phyloP scores from a whole-genome alignment of 2,888 invertebrate species.

The Autographa gamma region DNA sequence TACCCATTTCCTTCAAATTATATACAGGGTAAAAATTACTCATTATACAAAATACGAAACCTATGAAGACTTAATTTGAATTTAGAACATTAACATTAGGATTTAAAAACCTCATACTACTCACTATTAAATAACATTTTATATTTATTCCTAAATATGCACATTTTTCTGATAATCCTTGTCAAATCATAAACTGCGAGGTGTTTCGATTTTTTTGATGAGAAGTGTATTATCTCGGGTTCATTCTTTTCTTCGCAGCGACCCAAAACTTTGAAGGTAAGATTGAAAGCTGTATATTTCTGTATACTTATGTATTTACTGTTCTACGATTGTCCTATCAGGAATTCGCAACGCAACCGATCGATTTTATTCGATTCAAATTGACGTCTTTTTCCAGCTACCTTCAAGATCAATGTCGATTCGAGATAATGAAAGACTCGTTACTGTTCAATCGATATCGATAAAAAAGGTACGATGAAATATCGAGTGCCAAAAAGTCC shows the following conservation, averaged over 20 bases:
- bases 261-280: constrained; percentile 1
- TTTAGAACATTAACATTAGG: too few species aligned
- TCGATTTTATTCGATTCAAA: background rate
- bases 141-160: too few species aligned
- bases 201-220: too few species aligned
- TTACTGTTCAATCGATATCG: background rate
- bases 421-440: background rate
- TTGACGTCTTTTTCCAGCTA: background rate
- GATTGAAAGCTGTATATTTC: background rate
- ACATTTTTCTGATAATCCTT: too few species aligned
- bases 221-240: background rate
- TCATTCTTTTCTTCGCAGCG: background rate
- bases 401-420: background rate
- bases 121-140: too few species aligned
- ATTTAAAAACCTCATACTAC: too few species aligned
- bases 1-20: too few species aligned
- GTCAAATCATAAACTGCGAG: too few species aligned
- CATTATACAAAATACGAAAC: too few species aligned
- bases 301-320: background rate
- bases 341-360: background rate
- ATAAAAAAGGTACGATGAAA: background rate
- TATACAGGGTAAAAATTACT: too few species aligned
- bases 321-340: background rate
- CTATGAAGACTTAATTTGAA: too few species aligned
- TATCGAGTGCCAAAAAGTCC: too few species aligned